phyloP scores from a whole-genome alignment of 2,113 vertebrate species.

The Rhinoptilus africanus region DNA sequence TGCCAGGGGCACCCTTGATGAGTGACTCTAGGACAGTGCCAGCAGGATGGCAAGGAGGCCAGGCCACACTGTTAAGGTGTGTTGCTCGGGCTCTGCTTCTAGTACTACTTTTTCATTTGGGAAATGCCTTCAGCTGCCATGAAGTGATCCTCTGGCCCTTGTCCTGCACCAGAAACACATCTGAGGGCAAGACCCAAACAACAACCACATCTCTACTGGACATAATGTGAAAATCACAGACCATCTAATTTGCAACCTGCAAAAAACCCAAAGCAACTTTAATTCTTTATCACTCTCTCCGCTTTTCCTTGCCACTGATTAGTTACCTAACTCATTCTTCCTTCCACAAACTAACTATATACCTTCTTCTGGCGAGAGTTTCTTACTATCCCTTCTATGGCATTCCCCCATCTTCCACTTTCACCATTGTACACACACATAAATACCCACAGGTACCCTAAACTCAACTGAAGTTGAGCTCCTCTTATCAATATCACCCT shows the following conservation, averaged over 20 bases:
- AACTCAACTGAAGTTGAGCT: background rate
- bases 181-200: background rate
- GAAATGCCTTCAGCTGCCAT: background rate
- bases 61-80: background rate
- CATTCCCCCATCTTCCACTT: background rate
- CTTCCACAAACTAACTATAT: background rate
- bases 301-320: background rate
- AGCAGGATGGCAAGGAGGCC: background rate
- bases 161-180: background rate
- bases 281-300: background rate
- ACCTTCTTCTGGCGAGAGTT: background rate
- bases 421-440: background rate
- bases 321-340: background rate
- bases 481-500: background rate
- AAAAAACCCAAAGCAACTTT: background rate
- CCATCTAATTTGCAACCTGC: background rate
- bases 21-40: background rate
- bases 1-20: background rate
- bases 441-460: background rate
- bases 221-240: background rate
- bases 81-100: background rate
- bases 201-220: background rate
- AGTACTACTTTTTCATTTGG: background rate
- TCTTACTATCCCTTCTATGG: background rate
- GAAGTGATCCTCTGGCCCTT: background rate